Evolutionary conservation across 1,140 invertebrate genomes (phyloP).

Genomic region (Drosophila triauraria): DNA sequence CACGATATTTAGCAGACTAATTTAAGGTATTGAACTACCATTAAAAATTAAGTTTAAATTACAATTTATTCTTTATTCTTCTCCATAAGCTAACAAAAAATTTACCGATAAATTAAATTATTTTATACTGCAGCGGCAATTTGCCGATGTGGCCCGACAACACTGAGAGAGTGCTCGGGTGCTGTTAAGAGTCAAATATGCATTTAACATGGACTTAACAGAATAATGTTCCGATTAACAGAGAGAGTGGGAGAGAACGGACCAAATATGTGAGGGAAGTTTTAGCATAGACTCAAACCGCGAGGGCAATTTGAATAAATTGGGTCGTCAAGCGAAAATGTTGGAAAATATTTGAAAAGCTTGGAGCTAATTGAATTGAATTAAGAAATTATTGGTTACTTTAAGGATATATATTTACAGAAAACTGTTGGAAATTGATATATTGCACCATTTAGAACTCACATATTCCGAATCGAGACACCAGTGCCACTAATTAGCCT

Average conservation of each 20-base stretch:
- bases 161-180: no score
- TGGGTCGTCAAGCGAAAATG: background rate
- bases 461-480: background rate
- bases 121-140: no score
- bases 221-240: no score
- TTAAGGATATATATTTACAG: background rate
- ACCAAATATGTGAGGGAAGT: background rate
- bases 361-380: background rate
- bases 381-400: background rate
- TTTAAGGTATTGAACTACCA: no score
- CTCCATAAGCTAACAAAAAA: no score
- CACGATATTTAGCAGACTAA: no score
- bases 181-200: background rate
- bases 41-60: no score
- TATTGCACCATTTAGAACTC: background rate
- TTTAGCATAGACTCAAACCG: background rate
- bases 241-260: no score
- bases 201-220: no score
- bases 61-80: no score
- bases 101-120: no score
- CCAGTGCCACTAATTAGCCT: background rate
- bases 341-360: constrained; percentile 7
- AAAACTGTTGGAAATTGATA: background rate
- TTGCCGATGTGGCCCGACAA: no score
- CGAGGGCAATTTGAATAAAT: background rate